Conservation (phyloP, 2,797 vertebrate genomes). For the Diplodus puntazzo region DNA sequence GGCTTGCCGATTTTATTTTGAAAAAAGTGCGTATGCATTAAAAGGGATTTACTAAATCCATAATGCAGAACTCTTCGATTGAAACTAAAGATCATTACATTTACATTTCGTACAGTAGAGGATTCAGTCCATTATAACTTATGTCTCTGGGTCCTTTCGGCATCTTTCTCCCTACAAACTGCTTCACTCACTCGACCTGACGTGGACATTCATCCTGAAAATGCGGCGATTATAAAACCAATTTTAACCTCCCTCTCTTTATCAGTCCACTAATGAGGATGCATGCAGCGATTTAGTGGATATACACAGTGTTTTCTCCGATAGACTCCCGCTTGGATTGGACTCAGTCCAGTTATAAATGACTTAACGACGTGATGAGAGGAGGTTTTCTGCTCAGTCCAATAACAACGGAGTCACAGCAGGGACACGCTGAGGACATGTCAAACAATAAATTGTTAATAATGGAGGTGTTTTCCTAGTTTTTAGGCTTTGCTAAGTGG, state of each 20-base stretch:
- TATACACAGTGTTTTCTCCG: slow-evolving; percentile 3
- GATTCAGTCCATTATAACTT: not conserved
- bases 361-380: not conserved
- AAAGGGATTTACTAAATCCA: not conserved
- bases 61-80: not conserved
- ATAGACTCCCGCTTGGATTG: not conserved
- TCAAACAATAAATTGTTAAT: slow-evolving; percentile 45
- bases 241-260: slow-evolving; percentile 11
- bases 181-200: not conserved
- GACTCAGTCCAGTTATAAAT: slow-evolving; percentile 19
- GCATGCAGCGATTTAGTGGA: slow-evolving; percentile 19
- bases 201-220: slow-evolving; percentile 16
- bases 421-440: slow-evolving; percentile 47
- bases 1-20: too few species aligned
- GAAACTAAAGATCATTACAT: not conserved
- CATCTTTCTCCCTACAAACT: not conserved
- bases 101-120: not conserved
- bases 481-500: slow-evolving; percentile 2
- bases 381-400: slow-evolving; percentile 20
- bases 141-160: not conserved
- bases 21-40: too few species aligned
- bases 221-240: slow-evolving; percentile 1
- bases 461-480: slow-evolving; percentile 29
- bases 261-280: slow-evolving; percentile 33
- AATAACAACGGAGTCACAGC: slow-evolving; percentile 6